Evolutionary conservation across 1,140 invertebrate genomes (phyloP).

Genomic region (Nomia melanderi): DNA sequence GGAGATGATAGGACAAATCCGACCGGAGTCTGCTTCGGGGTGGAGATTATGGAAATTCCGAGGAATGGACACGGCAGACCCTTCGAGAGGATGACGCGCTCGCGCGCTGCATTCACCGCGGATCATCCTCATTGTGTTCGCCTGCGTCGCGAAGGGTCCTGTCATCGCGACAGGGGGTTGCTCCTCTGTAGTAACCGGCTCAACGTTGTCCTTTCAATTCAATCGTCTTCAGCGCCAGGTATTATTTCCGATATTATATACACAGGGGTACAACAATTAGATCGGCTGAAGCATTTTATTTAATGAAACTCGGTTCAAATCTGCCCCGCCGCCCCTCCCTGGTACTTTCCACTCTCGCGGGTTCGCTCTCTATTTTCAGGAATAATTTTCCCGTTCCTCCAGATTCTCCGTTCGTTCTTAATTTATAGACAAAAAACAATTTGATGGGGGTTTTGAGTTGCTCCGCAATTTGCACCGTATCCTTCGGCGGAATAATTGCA

Average conservation of each 20-base stretch:
- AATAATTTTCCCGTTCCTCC: too few relatives aligned
- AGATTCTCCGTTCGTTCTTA: too few relatives aligned
- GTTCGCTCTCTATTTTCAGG: too few relatives aligned
- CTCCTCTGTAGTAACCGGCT: constrained; percentile 17
- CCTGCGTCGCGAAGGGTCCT: constrained; percentile 45
- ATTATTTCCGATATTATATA: constrained; percentile 41
- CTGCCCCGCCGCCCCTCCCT: too few relatives aligned
- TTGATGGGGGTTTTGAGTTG: too few relatives aligned
- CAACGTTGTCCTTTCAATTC: constrained; percentile 27
- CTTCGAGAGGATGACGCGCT: constrained; percentile 14
- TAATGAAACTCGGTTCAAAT: too few relatives aligned
- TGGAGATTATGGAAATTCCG: constrained; percentile 66
- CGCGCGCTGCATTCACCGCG: constrained; percentile 23
- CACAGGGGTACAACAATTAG: too few relatives aligned
- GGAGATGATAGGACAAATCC: constrained; percentile 49
- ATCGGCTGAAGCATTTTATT: too few relatives aligned
- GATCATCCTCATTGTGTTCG: constrained; percentile 52
- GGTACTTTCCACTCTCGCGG: too few relatives aligned
- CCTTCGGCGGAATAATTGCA: not conserved
- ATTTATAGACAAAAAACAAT: too few relatives aligned
- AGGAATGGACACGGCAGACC: constrained; percentile 42
- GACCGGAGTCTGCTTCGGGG: constrained; percentile 29
- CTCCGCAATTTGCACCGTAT: not conserved
- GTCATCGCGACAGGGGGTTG: constrained; percentile 47
- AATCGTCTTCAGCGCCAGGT: not conserved